Base-by-base conservation (phyloP, 2,888 invertebrate genomes). In the Nemoura dubitans region DNA sequence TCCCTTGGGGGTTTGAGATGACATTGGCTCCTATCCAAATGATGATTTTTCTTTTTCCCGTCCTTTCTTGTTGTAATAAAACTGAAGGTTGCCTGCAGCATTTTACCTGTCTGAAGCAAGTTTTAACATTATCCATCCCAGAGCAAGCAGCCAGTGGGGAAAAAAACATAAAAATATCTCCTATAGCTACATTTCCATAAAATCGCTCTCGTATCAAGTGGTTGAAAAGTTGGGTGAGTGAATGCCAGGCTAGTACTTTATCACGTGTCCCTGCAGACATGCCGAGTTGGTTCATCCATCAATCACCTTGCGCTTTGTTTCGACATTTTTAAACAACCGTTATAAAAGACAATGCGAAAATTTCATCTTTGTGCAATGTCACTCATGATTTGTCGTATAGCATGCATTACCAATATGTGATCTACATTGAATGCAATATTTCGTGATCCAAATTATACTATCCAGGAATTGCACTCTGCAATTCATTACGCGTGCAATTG, bases 311-410 rank as follows among this genome's bases (percentile, higher is more conserved):
- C 27, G n/a, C 3, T 25, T 78, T 26, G 10, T n/a, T 78, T 78
- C 28, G 26, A 78, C 78, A 78, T 10, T 28, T 27, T 78, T 28
- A 26, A 28, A 26, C 78, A 78, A 78, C 27, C 78, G 28, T 27
- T 78, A 78, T 5, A 78, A 78, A 78, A 78, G 78, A 78, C 78
- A 78, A 78, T 78, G 78, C 78, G 36, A 78, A 78, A 78, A 78
- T 78, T 6, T 78, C n/a, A 28, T 27, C 76, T 25, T 25, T 78
- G 28, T 78, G 26, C 26, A 28, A 28, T 28, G 28, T 76, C 78
- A 7, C 26, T 27, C 78, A 26, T 78, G 78, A 78, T 27, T 78
- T 26, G 28, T 78, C 10, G 78, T 5, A n/a, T n/a, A 78, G 78
- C 78, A n/a, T 59, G 59, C 59, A 28, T 27, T 78, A 16, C 3